phyloP scores from a whole-genome alignment of 2,888 invertebrate species.

The Anodontia alba region DNA sequence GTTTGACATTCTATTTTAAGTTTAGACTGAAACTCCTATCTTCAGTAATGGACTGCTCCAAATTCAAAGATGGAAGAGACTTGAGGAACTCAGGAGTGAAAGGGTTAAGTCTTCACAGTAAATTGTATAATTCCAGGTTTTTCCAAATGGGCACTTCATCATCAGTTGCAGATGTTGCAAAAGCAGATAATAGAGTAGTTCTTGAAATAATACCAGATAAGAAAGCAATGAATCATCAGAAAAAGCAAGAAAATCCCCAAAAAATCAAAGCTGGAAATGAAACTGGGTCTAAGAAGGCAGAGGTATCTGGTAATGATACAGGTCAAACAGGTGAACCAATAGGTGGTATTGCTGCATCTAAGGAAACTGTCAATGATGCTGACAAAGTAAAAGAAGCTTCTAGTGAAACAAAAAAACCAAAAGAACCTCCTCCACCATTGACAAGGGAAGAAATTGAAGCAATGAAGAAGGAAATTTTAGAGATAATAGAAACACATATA shows the following conservation, averaged over 20 bases:
- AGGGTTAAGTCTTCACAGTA: too few relatives aligned
- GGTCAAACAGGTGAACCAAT: neutral
- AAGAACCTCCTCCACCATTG: neutral
- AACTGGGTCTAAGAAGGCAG: neutral
- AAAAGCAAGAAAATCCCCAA: neutral
- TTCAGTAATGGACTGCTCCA: too few relatives aligned
- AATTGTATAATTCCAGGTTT: neutral
- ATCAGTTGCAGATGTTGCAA: neutral
- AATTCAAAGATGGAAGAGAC: too few relatives aligned
- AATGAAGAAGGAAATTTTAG: neutral
- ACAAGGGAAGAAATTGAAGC: neutral
- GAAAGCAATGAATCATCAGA: neutral
- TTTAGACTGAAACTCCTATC: too few relatives aligned
- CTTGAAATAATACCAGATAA: neutral
- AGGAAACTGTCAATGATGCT: neutral
- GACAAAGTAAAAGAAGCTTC: neutral
- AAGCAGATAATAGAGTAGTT: neutral
- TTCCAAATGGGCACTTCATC: neutral
- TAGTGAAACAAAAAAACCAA: neutral
- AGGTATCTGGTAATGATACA: neutral
- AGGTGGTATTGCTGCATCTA: neutral
- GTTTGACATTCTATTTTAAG: too few relatives aligned
- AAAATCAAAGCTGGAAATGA: neutral
- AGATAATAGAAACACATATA: neutral
- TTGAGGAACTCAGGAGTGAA: too few relatives aligned